Evolutionary conservation across 2,113 vertebrate genomes (phyloP).

Genomic region (Pseudorectes ferrugineus): DNA sequence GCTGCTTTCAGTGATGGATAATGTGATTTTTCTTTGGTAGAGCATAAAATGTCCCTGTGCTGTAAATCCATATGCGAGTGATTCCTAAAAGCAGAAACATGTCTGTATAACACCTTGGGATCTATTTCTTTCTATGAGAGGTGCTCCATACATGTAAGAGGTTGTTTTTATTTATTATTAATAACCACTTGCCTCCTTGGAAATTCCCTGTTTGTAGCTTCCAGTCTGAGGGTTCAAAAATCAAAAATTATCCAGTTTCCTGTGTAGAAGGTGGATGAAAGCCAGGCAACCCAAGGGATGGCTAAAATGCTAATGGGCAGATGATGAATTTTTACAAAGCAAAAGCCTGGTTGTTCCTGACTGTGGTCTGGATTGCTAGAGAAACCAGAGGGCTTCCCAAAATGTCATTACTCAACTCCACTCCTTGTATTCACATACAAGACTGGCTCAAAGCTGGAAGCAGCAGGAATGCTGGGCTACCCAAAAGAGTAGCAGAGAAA

Average conservation of each 20-base stretch:
- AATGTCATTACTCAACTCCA: neutral
- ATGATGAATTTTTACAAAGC: neutral
- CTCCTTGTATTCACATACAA: neutral
- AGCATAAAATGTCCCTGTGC: neutral
- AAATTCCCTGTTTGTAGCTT: neutral
- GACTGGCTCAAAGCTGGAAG: neutral
- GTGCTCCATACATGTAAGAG: neutral
- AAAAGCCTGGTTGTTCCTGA: neutral
- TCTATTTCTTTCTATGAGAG: neutral
- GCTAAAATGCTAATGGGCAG: neutral
- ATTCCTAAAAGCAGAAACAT: constrained; percentile 8
- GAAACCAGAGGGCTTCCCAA: neutral
- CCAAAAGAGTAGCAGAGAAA: neutral
- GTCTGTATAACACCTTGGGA: neutral
- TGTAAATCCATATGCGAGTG: neutral
- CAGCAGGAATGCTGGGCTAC: neutral
- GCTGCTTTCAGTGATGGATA: neutral
- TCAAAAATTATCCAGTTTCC: neutral
- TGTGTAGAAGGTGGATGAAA: neutral
- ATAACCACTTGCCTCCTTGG: neutral
- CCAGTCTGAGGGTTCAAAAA: neutral
- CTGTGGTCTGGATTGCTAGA: neutral
- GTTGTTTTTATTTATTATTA: constrained; percentile 53
- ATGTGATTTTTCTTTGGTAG: neutral
- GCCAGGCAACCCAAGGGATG: neutral